A percentile compares a stretch with the other conserved stretches of the same genome.
Conservation (phyloP, 2,797 vertebrate species). For the Falco peregrinus region DNA sequence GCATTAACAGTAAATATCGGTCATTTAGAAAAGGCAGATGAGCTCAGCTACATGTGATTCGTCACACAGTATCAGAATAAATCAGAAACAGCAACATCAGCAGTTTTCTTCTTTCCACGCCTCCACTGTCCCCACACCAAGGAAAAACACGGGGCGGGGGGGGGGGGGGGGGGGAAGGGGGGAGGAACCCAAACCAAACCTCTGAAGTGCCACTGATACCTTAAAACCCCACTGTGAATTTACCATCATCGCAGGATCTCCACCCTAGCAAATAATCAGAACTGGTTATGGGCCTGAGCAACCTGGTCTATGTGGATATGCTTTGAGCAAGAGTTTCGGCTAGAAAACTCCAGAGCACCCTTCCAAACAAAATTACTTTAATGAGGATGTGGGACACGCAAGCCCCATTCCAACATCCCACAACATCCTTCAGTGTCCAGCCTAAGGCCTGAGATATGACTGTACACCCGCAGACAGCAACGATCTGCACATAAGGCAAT, state of each 20-base stretch:
- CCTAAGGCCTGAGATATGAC: background rate
- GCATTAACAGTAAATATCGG: background rate
- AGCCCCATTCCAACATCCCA: background rate
- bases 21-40: background rate
- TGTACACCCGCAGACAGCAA: accelerated
- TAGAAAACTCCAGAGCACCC: background rate
- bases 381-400: background rate
- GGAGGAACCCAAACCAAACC: background rate
- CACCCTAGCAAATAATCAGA: background rate
- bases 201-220: background rate
- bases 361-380: background rate
- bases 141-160: background rate
- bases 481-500: background rate
- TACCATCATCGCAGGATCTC: background rate
- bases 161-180: accelerated
- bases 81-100: background rate
- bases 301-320: background rate
- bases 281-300: background rate
- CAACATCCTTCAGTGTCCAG: background rate
- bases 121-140: background rate
- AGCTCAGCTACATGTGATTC: background rate
- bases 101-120: background rate
- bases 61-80: background rate
- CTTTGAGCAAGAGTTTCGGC: background rate
- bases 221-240: background rate